phyloP scores from a whole-genome alignment of 2,888 invertebrate genomes.

The Ornithoptera alexandrae region DNA sequence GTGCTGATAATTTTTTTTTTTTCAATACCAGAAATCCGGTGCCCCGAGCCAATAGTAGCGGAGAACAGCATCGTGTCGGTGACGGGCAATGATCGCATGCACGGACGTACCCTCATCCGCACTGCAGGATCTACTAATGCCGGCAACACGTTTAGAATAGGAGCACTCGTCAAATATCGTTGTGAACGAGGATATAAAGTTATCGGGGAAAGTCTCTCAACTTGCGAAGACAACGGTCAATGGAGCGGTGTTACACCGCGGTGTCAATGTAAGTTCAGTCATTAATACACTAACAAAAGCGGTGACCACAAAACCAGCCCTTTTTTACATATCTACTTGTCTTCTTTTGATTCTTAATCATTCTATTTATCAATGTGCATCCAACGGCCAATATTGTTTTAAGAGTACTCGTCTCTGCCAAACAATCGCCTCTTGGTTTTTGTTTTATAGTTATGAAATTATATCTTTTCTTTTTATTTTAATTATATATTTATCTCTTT shows the following conservation, averaged over 20 bases:
- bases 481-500: no score
- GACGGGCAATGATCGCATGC: constrained; percentile 94
- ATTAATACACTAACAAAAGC: not conserved
- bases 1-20: not conserved
- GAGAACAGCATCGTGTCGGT: constrained; percentile 93
- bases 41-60: constrained; percentile 89
- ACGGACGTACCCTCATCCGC: constrained; percentile 89
- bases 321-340: no score
- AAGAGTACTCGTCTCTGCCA: no score
- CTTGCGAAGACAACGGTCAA: constrained; percentile 90
- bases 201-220: constrained; percentile 90
- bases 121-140: constrained; percentile 84
- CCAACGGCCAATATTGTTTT: no score
- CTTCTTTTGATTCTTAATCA: no score
- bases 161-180: constrained; percentile 91
- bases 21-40: constrained; percentile 87
- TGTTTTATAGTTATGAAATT: no score
- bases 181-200: constrained; percentile 95
- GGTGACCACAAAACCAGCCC: no score
- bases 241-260: constrained; percentile 92
- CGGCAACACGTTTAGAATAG: constrained; percentile 90
- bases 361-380: no score
- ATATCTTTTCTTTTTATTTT: no score
- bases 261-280: constrained; percentile 86
- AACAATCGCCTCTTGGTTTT: no score